Evolutionary conservation across 1,140 invertebrate species (phyloP).

Genomic region (Drosophila kurseongensis): DNA sequence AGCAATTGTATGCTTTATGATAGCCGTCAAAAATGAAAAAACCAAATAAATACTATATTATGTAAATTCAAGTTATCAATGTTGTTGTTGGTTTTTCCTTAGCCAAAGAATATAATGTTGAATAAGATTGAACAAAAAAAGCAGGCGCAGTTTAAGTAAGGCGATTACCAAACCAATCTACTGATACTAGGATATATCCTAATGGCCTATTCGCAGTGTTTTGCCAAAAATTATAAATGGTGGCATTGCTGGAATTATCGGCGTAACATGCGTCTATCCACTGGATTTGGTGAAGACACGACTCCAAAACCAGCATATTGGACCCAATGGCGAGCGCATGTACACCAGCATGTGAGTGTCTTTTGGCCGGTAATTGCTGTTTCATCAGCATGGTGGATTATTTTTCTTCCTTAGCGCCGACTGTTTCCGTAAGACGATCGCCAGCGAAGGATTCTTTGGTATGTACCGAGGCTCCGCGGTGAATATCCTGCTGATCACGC

Average conservation of each 20-base stretch:
- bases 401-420: slow-evolving; percentile 89
- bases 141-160: slow-evolving; percentile 10
- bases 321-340: slow-evolving; percentile 94
- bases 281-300: slow-evolving; percentile 98
- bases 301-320: slow-evolving; percentile 95
- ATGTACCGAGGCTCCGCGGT: slow-evolving; percentile 99
- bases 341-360: slow-evolving; percentile 95
- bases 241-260: slow-evolving; percentile 98
- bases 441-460: slow-evolving; percentile 96
- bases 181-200: no score
- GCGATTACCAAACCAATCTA: no score
- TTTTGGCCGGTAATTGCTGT: no score
- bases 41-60: slow-evolving; percentile 22
- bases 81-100: not conserved
- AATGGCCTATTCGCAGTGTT: slow-evolving; percentile 85
- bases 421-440: slow-evolving; percentile 96
- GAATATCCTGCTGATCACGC: slow-evolving; percentile 98
- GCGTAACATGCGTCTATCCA: slow-evolving; percentile 98
- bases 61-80: not conserved
- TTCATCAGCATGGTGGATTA: not conserved
- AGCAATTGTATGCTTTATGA: slow-evolving; percentile 32
- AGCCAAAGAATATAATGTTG: not conserved
- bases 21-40: slow-evolving; percentile 30
- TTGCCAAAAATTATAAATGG: slow-evolving; percentile 98
- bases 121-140: slow-evolving; percentile 2